Evolutionary conservation across 2,113 vertebrate species (phyloP), one percentile per base, ranked within the genome.

Genomic region (Pseudorasbora parva): DNA sequence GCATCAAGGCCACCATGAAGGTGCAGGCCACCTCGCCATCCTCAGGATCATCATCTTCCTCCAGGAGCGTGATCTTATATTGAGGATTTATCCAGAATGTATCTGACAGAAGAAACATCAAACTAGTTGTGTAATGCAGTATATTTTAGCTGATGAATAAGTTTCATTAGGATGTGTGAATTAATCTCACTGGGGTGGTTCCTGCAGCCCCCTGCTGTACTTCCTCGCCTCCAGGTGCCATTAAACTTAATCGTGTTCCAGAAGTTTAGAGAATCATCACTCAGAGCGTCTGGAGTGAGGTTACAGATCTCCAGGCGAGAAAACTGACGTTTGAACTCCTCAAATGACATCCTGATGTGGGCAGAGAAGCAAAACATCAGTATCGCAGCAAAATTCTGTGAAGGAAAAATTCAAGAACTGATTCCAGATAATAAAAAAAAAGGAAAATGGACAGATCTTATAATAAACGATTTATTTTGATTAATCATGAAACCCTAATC

Each of bases 1-100:
- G 97, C 96, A 98, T 98, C 82, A 98, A 93, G 17, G 96, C 96
- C 90, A 98, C 95, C 85, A 99, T 90, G 91, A 96, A 96, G 91
- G 95, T 98, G 93, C 97, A 98, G 83, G 96, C 84, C 0, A 91
- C 62, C 23, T 96, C 94, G 0, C 92, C 71, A 0, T 97, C 96
- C 1, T 95, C 94, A 0, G 92, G 92, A 82, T 96, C 94, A 0
- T 96, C 96, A 1, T 98, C 96, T 78, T 95, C 93, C 89, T 97
- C 96, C 17, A 95, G 90, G 60, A 99, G 92, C 0, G 81, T 93
- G 82, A 98, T 92, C 91, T 95, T 96, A 77, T 96, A 99, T 92
- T 98, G 97, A 2, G 97, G 97, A 90, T 99, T 98, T 90, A 96
- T 97, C 96, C 97, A 98, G 93, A 98, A 98, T 0, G 97, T 97